Conservation (phyloP, 1,140 invertebrate species). For the Bombus vancouverensis region DNA sequence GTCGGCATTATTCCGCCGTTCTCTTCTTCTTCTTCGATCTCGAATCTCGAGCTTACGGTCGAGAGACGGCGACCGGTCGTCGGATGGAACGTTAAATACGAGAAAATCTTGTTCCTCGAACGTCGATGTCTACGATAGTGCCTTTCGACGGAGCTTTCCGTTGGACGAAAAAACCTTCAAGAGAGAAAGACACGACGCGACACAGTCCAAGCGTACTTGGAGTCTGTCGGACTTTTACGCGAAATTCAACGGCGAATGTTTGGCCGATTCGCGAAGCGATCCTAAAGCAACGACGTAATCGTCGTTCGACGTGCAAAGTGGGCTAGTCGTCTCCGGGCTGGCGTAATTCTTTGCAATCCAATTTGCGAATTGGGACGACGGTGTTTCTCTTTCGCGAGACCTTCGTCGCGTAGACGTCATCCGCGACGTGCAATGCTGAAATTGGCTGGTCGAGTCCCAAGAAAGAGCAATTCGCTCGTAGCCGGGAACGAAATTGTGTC, state of each 20-base stretch:
- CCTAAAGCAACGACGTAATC: background rate
- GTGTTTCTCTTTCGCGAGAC: slow-evolving; percentile 21
- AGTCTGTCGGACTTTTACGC: background rate
- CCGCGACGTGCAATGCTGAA: background rate
- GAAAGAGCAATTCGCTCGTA: background rate
- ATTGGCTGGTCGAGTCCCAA: background rate
- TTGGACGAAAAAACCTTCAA: background rate
- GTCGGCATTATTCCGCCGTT: slow-evolving; percentile 20
- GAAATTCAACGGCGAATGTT: background rate
- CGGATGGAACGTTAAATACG: background rate
- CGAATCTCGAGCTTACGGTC: background rate
- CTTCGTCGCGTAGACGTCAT: background rate
- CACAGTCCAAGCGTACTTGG: background rate
- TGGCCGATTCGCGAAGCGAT: background rate
- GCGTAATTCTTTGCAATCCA: slow-evolving; percentile 51
- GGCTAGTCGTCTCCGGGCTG: slow-evolving; percentile 7
- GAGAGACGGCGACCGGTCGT: background rate
- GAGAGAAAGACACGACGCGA: background rate
- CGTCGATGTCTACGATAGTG: background rate
- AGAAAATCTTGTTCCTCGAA: background rate
- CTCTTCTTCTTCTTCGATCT: background rate
- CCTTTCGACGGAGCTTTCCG: background rate
- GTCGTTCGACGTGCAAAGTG: background rate
- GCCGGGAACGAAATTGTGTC: slow-evolving; percentile 7
- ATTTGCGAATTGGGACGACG: slow-evolving; percentile 60